Conservation (phyloP, 1,140 invertebrate genomes). For the Anastatus disparis region DNA sequence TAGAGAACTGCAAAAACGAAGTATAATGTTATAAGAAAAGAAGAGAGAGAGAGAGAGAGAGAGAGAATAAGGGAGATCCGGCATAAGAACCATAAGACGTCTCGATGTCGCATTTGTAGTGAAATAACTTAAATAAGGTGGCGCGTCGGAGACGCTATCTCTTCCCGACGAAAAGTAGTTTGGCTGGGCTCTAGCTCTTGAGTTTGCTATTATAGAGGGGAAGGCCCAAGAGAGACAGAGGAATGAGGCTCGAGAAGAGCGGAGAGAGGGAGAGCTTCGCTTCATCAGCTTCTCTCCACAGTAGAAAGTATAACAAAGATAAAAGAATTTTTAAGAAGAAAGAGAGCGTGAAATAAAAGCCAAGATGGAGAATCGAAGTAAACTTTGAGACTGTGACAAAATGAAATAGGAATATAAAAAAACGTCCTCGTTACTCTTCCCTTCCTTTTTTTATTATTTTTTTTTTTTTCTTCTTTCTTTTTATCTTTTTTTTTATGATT, state of each 20-base stretch:
- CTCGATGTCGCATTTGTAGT: conserved; percentile 37
- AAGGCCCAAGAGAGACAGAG: not conserved
- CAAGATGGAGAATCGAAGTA: conserved; percentile 44
- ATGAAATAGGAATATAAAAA: conserved; percentile 49
- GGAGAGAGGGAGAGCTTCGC: conserved; percentile 12
- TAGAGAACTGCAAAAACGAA: too few relatives aligned
- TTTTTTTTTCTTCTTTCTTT: too few relatives aligned
- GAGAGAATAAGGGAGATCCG: not conserved
- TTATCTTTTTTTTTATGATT: not conserved
- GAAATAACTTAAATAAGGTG: conserved; percentile 49
- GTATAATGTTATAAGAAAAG: too few relatives aligned
- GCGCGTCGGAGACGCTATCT: conserved; percentile 45
- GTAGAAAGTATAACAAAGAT: too few relatives aligned
- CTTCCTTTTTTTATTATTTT: too few relatives aligned
- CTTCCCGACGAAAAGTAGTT: conserved; percentile 46
- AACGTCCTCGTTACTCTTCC: conserved; percentile 46
- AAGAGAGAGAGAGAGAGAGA: too few relatives aligned
- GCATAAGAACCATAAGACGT: conserved; percentile 15
- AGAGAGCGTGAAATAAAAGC: conserved; percentile 22
- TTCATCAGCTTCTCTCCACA: not conserved
- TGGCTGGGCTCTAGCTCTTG: too few relatives aligned
- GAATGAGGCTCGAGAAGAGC: not conserved
- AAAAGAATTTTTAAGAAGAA: not conserved
- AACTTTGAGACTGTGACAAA: conserved; percentile 43
- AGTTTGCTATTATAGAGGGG: too few relatives aligned